Percentiles rank a stretch among this genome's conserved stretches.
Evolutionary conservation across 2,113 vertebrate genomes (phyloP).

Genomic region (Lepisosteus osseus): DNA sequence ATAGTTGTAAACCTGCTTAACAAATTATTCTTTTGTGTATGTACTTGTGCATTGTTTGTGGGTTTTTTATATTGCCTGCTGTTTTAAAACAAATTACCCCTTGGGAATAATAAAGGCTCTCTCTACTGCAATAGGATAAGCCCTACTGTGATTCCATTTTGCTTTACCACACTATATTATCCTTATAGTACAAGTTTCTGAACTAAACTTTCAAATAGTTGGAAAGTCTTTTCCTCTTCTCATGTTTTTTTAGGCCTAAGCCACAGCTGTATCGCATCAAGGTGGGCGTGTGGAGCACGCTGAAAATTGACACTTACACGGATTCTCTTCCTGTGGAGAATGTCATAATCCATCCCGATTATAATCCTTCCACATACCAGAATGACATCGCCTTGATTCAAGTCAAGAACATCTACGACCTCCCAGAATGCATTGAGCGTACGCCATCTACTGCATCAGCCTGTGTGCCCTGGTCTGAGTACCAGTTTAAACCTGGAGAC

Average conservation of each 20-base stretch:
- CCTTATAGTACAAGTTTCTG: too few species aligned
- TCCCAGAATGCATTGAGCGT: slow-evolving; percentile 44
- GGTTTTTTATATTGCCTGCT: too few species aligned
- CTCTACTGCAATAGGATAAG: too few species aligned
- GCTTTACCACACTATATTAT: too few species aligned
- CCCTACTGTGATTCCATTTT: too few species aligned
- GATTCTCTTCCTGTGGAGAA: slow-evolving; percentile 46
- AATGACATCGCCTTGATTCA: slow-evolving; percentile 91
- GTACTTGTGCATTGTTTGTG: too few species aligned
- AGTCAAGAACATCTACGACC: slow-evolving; percentile 37
- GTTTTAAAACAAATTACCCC: too few species aligned
- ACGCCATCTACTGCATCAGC: slow-evolving; percentile 59
- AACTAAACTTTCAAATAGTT: too few species aligned
- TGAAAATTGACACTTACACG: neutral
- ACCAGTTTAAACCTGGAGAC: slow-evolving; percentile 73
- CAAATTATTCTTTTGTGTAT: too few species aligned
- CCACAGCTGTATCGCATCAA: slow-evolving; percentile 65
- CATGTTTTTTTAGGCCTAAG: slow-evolving; percentile 51
- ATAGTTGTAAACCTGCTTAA: too few species aligned
- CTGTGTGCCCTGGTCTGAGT: slow-evolving; percentile 83
- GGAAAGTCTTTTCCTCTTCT: neutral
- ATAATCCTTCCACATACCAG: slow-evolving; percentile 64
- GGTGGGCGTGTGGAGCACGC: slow-evolving; percentile 66
- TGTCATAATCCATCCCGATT: slow-evolving; percentile 75
- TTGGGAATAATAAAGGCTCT: too few species aligned